Evolutionary conservation across 2,113 vertebrate genomes (phyloP).

Genomic region (Tyrannus savana): DNA sequence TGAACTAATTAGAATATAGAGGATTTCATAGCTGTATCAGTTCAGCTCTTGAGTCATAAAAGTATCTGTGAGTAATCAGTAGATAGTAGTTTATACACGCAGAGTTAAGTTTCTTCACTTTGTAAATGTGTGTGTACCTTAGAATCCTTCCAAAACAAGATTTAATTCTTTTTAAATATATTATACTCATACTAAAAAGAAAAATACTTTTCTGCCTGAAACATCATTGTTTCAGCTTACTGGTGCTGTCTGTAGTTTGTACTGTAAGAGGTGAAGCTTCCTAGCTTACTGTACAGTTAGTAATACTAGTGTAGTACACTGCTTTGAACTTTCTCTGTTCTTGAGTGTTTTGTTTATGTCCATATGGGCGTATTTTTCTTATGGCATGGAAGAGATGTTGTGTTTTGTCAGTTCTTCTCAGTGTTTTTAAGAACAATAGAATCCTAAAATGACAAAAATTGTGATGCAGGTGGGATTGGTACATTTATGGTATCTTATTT

Average conservation of each 20-base stretch:
- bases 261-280: neutral
- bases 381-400: neutral
- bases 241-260: neutral
- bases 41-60: neutral
- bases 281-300: neutral
- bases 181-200: neutral
- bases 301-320: neutral
- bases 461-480: neutral
- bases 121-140: neutral
- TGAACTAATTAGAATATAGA: neutral
- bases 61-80: neutral
- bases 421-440: neutral
- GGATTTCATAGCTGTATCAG: neutral
- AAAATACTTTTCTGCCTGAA: neutral
- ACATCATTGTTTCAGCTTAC: neutral
- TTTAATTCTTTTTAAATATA: neutral
- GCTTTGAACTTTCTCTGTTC: neutral
- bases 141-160: neutral
- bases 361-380: neutral
- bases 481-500: neutral
- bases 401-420: neutral
- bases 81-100: neutral
- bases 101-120: neutral
- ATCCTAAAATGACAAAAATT: neutral
- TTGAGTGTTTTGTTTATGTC: neutral